A percentile compares a stretch with the other conserved stretches of the same genome.
These are phyloP conservation scores for Telenomus remus DNA, from an alignment of 1,140 invertebrate species.

Conservation along the genomic window DNA sequence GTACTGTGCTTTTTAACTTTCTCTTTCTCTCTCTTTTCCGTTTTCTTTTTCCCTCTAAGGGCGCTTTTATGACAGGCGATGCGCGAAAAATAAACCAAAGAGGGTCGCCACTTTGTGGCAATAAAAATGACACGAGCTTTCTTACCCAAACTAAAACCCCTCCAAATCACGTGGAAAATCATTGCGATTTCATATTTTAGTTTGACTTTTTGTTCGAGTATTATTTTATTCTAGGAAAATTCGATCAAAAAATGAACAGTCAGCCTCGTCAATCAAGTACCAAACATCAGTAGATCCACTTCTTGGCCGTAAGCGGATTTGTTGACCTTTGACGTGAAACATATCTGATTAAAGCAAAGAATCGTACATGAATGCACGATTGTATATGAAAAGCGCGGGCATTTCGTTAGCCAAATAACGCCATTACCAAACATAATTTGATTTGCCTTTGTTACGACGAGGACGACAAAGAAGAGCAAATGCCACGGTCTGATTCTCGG, in stretches of 20 bases:
- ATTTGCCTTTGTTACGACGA: conserved; percentile 40
- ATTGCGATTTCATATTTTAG: too few relatives aligned
- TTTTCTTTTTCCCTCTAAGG: conserved; percentile 6
- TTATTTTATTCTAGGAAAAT: too few relatives aligned
- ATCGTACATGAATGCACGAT: conserved; percentile 32
- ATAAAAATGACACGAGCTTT: conserved; percentile 1
- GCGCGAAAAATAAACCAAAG: conserved; percentile 30
- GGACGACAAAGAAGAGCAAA: conserved; percentile 43
- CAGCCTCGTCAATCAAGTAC: conserved; percentile 26
- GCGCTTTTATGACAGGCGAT: conserved; percentile 32
- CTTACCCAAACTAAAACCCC: not conserved
- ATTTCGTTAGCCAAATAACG: conserved; percentile 47
- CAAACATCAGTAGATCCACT: conserved; percentile 40
- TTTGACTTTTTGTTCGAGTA: too few relatives aligned
- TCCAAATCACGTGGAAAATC: too few relatives aligned
- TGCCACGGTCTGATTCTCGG: conserved; percentile 38
- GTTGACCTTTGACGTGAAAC: conserved; percentile 43
- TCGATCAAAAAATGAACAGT: too few relatives aligned
- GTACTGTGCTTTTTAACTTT: conserved; percentile 3
- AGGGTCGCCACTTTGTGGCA: conserved; percentile 10
- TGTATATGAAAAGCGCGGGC: conserved; percentile 34
- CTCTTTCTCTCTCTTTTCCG: not conserved
- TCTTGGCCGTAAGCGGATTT: conserved; percentile 42
- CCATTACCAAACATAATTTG: conserved; percentile 47
- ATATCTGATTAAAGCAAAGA: conserved; percentile 50